phyloP scores from a whole-genome alignment of 2,797 vertebrate species.

The Uromys caudimaculatus region DNA sequence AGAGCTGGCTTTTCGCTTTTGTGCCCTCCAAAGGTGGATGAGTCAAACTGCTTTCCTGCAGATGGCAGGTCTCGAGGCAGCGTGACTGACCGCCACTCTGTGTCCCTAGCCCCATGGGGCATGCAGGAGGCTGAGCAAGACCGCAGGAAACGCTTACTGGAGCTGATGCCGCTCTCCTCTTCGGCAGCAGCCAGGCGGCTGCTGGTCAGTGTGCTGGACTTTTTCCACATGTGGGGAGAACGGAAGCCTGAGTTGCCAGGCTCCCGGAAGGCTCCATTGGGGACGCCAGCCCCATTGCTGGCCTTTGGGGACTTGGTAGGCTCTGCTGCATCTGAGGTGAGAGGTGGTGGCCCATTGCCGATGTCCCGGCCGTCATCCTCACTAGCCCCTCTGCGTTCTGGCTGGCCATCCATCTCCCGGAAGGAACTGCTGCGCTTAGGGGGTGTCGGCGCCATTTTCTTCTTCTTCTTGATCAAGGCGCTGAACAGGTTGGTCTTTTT shows the following conservation, averaged over 20 bases:
- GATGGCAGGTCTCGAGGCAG: slow-evolving; percentile 95
- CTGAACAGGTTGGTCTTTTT: slow-evolving; percentile 95
- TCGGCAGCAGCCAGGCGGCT: slow-evolving; percentile 88
- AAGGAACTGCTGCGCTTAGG: slow-evolving; percentile 98
- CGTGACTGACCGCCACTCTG: slow-evolving; percentile 95
- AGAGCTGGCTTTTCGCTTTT: slow-evolving; percentile 93
- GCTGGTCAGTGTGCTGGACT: slow-evolving; percentile 88
- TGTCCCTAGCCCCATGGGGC: slow-evolving; percentile 90
- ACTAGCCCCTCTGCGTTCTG: slow-evolving; percentile 86
- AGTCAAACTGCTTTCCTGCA: slow-evolving; percentile 92
- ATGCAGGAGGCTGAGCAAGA: slow-evolving; percentile 94
- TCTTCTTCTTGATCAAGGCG: slow-evolving; percentile 98
- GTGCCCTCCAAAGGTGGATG: slow-evolving; percentile 92
- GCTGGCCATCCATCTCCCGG: slow-evolving; percentile 92
- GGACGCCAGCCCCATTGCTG: slow-evolving; percentile 88
- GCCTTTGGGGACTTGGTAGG: slow-evolving; percentile 89
- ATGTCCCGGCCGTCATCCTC: slow-evolving; percentile 91
- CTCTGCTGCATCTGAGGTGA: slow-evolving; percentile 86
- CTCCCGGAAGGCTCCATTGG: slow-evolving; percentile 91
- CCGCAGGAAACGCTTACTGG: slow-evolving; percentile 94
- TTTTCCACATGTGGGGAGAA: slow-evolving; percentile 91
- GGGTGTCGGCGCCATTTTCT: slow-evolving; percentile 95
- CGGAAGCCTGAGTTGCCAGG: slow-evolving; percentile 89
- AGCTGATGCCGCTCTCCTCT: slow-evolving; percentile 91
- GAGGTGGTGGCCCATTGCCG: slow-evolving; percentile 89